Percentiles rank a stretch among this genome's conserved stretches.
phyloP scores from a whole-genome alignment of 2,888 invertebrate genomes.

The Epistrophe grossulariae region DNA sequence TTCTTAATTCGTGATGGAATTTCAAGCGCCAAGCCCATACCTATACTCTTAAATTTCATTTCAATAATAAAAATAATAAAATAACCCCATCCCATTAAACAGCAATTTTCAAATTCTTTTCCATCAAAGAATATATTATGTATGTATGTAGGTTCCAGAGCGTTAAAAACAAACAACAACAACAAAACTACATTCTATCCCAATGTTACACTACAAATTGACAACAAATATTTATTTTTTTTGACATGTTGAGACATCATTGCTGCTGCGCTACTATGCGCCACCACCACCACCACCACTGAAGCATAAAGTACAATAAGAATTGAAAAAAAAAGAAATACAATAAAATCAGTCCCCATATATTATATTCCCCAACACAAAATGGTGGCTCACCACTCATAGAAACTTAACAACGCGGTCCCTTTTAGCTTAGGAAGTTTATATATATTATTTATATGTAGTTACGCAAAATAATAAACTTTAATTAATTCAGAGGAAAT shows the following conservation, averaged over 20 bases:
- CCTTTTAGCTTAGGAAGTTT: slow-evolving; percentile 57
- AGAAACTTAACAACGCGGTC: slow-evolving; percentile 12
- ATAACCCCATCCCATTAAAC: slow-evolving; percentile 34
- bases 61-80: slow-evolving; percentile 2
- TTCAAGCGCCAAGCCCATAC: slow-evolving; percentile 30
- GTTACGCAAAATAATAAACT: slow-evolving; percentile 48
- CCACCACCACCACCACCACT: slow-evolving; percentile 20
- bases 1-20: slow-evolving; percentile 46
- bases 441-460: slow-evolving; percentile 11
- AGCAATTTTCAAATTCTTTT: slow-evolving; percentile 34
- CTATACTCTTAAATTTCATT: slow-evolving; percentile 20
- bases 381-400: slow-evolving; percentile 4
- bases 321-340: neutral
- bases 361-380: slow-evolving; percentile 22
- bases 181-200: slow-evolving; percentile 42
- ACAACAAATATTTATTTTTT: slow-evolving; percentile 60
- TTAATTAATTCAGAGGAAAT: slow-evolving; percentile 75
- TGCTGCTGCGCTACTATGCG: slow-evolving; percentile 9
- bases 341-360: slow-evolving; percentile 23
- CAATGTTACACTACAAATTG: slow-evolving; percentile 67
- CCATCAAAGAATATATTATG: slow-evolving; percentile 27
- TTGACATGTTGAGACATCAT: slow-evolving; percentile 44
- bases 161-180: slow-evolving; percentile 3
- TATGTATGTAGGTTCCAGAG: neutral
- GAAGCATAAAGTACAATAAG: slow-evolving; percentile 56